A percentile compares a stretch with the other conserved stretches of the same genome.
Conservation (phyloP, 2,797 vertebrate species). For the Otolemur crassicaudatus region DNA sequence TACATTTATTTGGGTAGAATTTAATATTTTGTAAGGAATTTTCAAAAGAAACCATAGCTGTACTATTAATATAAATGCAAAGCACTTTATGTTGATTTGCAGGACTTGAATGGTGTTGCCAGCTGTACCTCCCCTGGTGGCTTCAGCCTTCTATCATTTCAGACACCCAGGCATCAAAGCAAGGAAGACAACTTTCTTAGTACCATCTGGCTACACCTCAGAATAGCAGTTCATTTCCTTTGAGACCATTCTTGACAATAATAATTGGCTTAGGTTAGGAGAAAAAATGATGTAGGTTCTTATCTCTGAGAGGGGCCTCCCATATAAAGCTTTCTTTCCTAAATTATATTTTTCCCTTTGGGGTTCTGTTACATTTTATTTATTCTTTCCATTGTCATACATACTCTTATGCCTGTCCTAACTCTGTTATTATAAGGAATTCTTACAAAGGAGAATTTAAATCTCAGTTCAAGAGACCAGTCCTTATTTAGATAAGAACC, state of each 20-base stretch:
- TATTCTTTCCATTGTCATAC: not conserved
- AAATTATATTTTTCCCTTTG: not conserved
- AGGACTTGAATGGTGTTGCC: not conserved
- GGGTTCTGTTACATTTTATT: not conserved
- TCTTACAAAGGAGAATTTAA: not conserved
- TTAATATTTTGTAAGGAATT: not conserved
- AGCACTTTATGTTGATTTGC: not conserved
- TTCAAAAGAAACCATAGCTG: not conserved
- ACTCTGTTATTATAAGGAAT: not conserved
- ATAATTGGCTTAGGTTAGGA: not conserved
- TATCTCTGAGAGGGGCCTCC: not conserved
- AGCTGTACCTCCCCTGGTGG: not conserved
- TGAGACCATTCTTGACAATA: slow-evolving; percentile 24
- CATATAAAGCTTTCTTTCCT: not conserved
- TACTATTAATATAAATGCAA: not conserved
- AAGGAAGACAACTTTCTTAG: not conserved
- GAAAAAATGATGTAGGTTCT: not conserved
- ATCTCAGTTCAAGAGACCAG: not conserved
- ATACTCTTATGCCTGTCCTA: not conserved
- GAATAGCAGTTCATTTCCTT: not conserved
- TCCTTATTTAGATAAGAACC: not conserved
- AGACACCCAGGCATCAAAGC: slow-evolving; percentile 23
- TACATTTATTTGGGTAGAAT: not conserved
- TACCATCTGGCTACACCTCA: not conserved
- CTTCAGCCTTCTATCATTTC: not conserved